Evolutionary conservation across 2,888 invertebrate species (phyloP).

Genomic region (Lordiphosa andalusiaca): DNA sequence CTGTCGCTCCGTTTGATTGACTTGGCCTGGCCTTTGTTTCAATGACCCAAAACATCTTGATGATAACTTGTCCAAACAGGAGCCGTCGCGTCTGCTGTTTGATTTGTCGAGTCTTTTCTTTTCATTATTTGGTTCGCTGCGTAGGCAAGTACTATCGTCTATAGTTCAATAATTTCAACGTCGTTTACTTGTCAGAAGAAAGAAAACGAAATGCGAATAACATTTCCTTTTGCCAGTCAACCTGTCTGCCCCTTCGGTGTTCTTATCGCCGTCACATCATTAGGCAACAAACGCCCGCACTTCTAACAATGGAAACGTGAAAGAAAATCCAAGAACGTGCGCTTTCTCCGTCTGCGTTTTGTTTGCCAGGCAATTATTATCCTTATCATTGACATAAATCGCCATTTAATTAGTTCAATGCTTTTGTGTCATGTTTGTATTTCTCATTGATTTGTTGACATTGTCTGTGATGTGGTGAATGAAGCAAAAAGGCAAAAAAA

Average conservation of each 20-base stretch:
- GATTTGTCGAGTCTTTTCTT: slow-evolving; percentile 35
- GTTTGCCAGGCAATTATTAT: slow-evolving; percentile 71
- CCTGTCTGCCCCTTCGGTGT: slow-evolving; percentile 47
- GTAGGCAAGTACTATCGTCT: slow-evolving; percentile 52
- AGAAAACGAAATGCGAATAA: slow-evolving; percentile 3
- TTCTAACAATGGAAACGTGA: slow-evolving; percentile 20
- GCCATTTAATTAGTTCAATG: slow-evolving; percentile 74
- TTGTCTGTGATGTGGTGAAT: slow-evolving; percentile 18
- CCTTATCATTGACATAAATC: slow-evolving; percentile 76
- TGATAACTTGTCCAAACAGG: slow-evolving; percentile 63
- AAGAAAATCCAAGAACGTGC: slow-evolving; percentile 34
- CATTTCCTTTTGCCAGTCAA: slow-evolving; percentile 18
- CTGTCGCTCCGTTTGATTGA: slow-evolving; percentile 67
- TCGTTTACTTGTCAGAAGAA: slow-evolving; percentile 63
- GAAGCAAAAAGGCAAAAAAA: slow-evolving; percentile 9
- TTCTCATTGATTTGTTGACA: slow-evolving; percentile 73
- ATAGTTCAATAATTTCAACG: slow-evolving; percentile 63
- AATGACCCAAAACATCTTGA: slow-evolving; percentile 69
- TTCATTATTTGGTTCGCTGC: slow-evolving; percentile 61
- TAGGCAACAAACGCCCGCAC: slow-evolving; percentile 40
- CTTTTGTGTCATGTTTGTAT: slow-evolving; percentile 51
- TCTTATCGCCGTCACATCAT: slow-evolving; percentile 59
- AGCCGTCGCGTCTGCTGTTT: slow-evolving; percentile 36
- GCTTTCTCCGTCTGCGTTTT: slow-evolving; percentile 47
- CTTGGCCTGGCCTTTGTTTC: slow-evolving; percentile 68